Evolutionary conservation across 2,888 invertebrate genomes (phyloP).

Genomic region (Tridacna crocea): DNA sequence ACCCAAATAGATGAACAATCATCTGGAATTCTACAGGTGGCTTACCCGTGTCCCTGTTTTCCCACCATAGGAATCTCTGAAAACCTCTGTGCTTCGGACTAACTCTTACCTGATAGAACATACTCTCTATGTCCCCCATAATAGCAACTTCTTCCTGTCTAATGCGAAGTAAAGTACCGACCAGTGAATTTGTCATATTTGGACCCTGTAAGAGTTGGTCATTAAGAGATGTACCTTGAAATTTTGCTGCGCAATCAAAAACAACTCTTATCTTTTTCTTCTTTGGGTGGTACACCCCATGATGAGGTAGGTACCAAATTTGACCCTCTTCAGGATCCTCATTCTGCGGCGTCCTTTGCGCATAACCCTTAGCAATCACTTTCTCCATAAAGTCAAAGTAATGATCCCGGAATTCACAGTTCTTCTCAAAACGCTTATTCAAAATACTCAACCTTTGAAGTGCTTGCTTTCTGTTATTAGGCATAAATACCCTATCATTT

Average conservation of each 20-base stretch:
- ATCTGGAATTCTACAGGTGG: constrained; percentile 17
- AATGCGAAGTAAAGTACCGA: constrained; percentile 59
- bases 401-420: neutral
- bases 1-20: constrained; percentile 27
- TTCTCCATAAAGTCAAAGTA: constrained; percentile 25
- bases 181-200: constrained; percentile 46
- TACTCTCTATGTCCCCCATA: constrained; percentile 57
- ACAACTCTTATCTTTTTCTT: constrained; percentile 40
- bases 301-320: constrained; percentile 34
- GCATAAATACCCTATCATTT: neutral
- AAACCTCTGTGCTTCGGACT: constrained; percentile 7
- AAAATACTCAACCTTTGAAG: neutral
- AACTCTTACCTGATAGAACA: constrained; percentile 25
- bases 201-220: constrained; percentile 45
- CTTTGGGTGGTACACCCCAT: constrained; percentile 39
- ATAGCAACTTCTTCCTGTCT: constrained; percentile 56
- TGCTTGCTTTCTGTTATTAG: constrained; percentile 12
- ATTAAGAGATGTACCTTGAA: constrained; percentile 43
- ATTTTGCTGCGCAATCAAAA: constrained; percentile 34
- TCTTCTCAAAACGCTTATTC: neutral
- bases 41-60: constrained; percentile 23
- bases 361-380: constrained; percentile 27
- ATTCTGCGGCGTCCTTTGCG: neutral
- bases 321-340: neutral
- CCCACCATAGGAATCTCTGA: constrained; percentile 47